Evolutionary conservation across 2,113 vertebrate genomes (phyloP).

Genomic region (Lagopus leucura): DNA sequence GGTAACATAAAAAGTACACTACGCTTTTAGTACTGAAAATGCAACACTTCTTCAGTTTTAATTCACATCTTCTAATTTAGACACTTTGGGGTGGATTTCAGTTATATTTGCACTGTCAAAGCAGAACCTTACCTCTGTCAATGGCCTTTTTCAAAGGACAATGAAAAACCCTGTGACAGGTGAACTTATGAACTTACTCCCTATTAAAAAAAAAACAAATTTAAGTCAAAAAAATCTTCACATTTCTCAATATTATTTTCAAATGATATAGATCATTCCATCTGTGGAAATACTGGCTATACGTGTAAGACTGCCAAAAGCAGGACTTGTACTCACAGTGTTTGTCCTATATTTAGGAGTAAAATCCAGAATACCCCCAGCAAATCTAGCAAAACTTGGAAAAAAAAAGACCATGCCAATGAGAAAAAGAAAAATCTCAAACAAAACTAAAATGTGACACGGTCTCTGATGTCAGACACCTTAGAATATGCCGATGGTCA

Average conservation of each 20-base stretch:
- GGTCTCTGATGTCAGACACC: rapidly evolving
- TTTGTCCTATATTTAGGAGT: not conserved
- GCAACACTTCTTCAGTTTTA: not conserved
- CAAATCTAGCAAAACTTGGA: not conserved
- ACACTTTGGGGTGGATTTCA: not conserved
- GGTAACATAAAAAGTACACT: not conserved
- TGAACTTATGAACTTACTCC: not conserved
- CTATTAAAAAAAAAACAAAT: not conserved
- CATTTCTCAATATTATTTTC: not conserved
- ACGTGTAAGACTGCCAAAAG: not conserved
- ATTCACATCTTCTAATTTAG: not conserved
- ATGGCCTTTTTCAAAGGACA: not conserved
- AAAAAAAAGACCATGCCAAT: not conserved
- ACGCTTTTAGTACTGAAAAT: not conserved
- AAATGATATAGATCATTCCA: not conserved
- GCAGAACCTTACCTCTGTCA: not conserved
- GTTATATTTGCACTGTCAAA: not conserved
- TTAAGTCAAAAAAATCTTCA: not conserved
- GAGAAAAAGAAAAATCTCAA: not conserved
- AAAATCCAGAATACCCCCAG: not conserved
- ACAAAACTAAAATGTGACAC: not conserved
- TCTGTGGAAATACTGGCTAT: not conserved
- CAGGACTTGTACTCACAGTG: not conserved
- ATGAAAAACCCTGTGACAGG: not conserved
- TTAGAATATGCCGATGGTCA: not conserved